phyloP scores from a whole-genome alignment of 2,113 vertebrate species.

The Lamprologus lemairii region DNA sequence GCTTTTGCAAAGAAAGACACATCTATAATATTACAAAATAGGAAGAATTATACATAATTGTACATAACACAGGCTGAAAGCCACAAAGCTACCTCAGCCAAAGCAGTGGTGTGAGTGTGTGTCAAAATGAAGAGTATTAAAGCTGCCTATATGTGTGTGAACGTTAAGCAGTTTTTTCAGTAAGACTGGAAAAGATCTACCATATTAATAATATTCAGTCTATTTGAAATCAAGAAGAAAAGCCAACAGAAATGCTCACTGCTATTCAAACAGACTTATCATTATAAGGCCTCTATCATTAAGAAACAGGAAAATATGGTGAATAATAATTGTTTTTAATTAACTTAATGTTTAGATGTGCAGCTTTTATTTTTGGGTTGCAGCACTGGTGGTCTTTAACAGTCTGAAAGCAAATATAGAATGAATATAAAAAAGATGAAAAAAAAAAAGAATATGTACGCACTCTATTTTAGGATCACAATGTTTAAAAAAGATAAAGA shows the following conservation, averaged over 20 bases:
- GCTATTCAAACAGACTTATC: background rate
- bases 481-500: background rate
- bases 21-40: background rate
- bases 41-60: background rate
- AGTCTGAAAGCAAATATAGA: background rate
- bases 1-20: background rate
- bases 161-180: background rate
- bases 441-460: background rate
- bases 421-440: background rate
- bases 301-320: background rate
- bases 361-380: background rate
- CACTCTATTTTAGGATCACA: background rate
- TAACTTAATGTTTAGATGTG: background rate
- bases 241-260: background rate
- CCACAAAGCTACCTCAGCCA: background rate
- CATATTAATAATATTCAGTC: background rate
- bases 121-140: background rate
- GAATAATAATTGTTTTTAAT: background rate
- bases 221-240: background rate
- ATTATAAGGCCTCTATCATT: background rate
- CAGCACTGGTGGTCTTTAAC: background rate
- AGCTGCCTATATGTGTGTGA: background rate
- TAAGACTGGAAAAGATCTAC: background rate
- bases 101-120: background rate
- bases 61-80: background rate